Evolutionary conservation across 2,113 vertebrate genomes (phyloP), one percentile per base, ranked within the genome.

Genomic region (Takifugu flavidus): DNA sequence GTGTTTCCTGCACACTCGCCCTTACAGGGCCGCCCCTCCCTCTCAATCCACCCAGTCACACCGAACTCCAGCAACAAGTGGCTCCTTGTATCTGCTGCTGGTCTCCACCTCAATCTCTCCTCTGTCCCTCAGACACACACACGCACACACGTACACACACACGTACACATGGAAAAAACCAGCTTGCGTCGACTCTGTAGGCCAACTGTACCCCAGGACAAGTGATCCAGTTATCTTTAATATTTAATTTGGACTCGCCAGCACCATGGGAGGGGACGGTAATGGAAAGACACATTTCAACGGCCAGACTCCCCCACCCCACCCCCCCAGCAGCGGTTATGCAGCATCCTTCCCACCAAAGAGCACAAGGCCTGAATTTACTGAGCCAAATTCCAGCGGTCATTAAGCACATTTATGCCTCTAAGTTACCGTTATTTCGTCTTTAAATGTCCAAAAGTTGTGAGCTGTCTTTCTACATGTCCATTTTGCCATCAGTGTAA

Each of bases 1-100:
- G 15, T 12, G 46, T 49, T 2, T 25, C 29, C 4, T 4, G 0
- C 55, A 55, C 49, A 34, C 47, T 39, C 28, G 3, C 56, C 12
- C 42, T 20, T n/a, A 34, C 29, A 34, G 54, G 20, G 29, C 43
- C 47, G 45, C 75, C 71, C 56, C 76, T 72, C 76, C 72, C 72
- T 59, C 29, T 27, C 49, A 3, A 55, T 26, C 72, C 70, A 65
- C 77, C 67, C 59, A 49, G 65, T 72, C 55, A 67, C 67, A 68
- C 68, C 71, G 70, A 0, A 56, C 62, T 49, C 45, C n/a, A 66
- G 49, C 62, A 82, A 87, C 82, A 86, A 87, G 73, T 10, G 70
- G 64, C 53, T 75, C 84, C 85, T 87, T 87, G 84, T 87, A 73
- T 72, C 62, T 62, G 50, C 60, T 57, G 59, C 53, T 69, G 70